Evolutionary conservation across 2,888 invertebrate species (phyloP), one percentile per base, ranked within the genome.

Genomic region (Tetropium fuscum): DNA sequence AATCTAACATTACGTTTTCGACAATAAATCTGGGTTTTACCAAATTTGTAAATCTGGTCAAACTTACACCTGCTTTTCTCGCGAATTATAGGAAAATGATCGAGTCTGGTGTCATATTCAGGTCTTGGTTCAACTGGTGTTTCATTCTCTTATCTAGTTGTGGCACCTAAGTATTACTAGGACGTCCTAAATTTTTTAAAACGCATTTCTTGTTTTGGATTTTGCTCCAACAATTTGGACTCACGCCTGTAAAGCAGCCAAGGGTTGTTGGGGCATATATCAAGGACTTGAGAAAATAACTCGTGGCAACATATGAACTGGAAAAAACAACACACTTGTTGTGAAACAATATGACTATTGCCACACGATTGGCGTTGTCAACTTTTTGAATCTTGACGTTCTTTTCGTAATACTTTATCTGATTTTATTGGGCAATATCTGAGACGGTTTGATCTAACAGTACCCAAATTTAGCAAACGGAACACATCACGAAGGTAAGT

Each of bases 221-320:
- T 2, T 27, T 38, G 19, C 22, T 49, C 32, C 13, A 49, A 20
- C 36, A 49, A 49, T 32, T 34, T 8, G 18, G 40, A 15, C n/a
- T 53, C 43, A 19, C 53, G 41, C 34, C 40, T 43, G 43, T 53
- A 53, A 11, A 53, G 43, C 43, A 53, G 32, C 53, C 53, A 53
- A n/a, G 53, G 43, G 15, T 36, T 49, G 10, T 34, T 36, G 20
- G 47, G 25, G 45, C 47, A 55, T 34, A 55, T 55, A 18, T 55
- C 55, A 27, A 55, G 30, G n/a, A 55, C 38, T 55, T 47, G 55
- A 1, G 55, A 55, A 27, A 47, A 55, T 40, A 55, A 40, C 34
- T 10, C 13, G 34, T 13, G 13, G 34, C 34, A 13, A 10, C 11
- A 34, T 34, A 34, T 34, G 34, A 34, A 6, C 34, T 34, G 13